A percentile compares a stretch with the other conserved stretches of the same genome.
These are phyloP conservation scores for Speoplatyrhinus poulsoni DNA, from an alignment of 2,113 vertebrate genomes.

Conservation along the genomic window DNA sequence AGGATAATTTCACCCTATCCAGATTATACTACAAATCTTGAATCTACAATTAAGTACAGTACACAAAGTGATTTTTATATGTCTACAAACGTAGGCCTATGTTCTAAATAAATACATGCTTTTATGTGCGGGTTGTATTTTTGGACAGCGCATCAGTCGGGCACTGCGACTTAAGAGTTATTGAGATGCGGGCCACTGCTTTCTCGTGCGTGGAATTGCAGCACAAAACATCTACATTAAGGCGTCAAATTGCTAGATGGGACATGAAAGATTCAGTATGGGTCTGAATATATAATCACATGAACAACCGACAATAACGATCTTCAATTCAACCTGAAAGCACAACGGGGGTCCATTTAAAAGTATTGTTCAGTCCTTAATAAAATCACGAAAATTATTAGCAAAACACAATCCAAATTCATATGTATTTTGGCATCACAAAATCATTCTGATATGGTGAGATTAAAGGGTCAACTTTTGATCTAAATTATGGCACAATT, in stretches of 20 bases:
- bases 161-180: constrained; percentile 31
- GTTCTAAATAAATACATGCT: background rate
- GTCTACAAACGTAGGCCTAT: background rate
- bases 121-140: constrained; percentile 16
- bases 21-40: background rate
- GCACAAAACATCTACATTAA: constrained; percentile 61
- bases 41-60: background rate
- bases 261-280: constrained; percentile 64
- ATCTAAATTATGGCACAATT: constrained; percentile 57
- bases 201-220: constrained; percentile 34
- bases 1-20: constrained; percentile 23
- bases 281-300: constrained; percentile 63
- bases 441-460: constrained; percentile 47
- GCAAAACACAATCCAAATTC: constrained; percentile 44
- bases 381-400: constrained; percentile 56
- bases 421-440: constrained; percentile 54
- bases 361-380: constrained; percentile 61
- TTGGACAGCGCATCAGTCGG: constrained; percentile 48
- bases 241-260: constrained; percentile 58
- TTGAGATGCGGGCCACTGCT: constrained; percentile 45
- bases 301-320: constrained; percentile 51
- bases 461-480: constrained; percentile 53
- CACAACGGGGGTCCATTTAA: constrained; percentile 55
- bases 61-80: background rate
- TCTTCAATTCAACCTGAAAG: constrained; percentile 32